Evolutionary conservation across 2,113 vertebrate species (phyloP), one percentile per base, ranked within the genome.

Genomic region (Calonectris borealis): DNA sequence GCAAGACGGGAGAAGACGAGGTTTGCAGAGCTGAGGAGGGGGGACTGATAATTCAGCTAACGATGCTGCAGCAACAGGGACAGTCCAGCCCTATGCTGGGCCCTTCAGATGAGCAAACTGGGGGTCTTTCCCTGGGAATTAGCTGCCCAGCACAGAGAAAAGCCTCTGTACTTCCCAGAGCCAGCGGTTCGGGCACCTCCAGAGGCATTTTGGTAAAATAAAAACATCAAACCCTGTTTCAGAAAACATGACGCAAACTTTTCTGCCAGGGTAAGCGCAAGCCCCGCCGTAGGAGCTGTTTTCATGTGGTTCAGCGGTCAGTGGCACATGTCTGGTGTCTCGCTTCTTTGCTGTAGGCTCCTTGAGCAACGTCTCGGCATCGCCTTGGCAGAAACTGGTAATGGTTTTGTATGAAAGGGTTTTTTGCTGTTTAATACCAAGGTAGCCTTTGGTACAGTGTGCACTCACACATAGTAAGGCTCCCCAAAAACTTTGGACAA

Each of bases 121-220:
- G 22, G 51, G 21, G 19, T 18, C 34, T 27, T 54, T 13, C n/a
- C 40, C n/a, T 11, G 26, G 48, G 55, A 69, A 62, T 44, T 9
- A 55, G n/a, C 48, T 0, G 0, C 48, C n/a, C 5, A 1, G 54
- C 40, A 62, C 0, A 2, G n/a, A 27, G 7, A 49, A 42, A 38
- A 55, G 8, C 42, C 55, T 44, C 69, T 13, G 18, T 21, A 38
- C 54, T 69, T 57, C 70, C 31, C 77, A 42, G n/a, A 62, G 55
- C 17, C 61, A 27, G 54, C 3, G 0, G 13, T 24, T 17, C 4
- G 1, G 55, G 77, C 51, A 54, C 14, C 20, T 46, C 3, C 0
- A 42, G 58, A 61, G 7, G 22, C 5, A 5, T 34, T 46, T 55
- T 15, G 40, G 27, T 38, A 42, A 44, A 66, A 51, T 12, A 57